These are phyloP conservation scores for Thereva unica DNA, from an alignment of 2,888 invertebrate species.

Conservation along the genomic window DNA sequence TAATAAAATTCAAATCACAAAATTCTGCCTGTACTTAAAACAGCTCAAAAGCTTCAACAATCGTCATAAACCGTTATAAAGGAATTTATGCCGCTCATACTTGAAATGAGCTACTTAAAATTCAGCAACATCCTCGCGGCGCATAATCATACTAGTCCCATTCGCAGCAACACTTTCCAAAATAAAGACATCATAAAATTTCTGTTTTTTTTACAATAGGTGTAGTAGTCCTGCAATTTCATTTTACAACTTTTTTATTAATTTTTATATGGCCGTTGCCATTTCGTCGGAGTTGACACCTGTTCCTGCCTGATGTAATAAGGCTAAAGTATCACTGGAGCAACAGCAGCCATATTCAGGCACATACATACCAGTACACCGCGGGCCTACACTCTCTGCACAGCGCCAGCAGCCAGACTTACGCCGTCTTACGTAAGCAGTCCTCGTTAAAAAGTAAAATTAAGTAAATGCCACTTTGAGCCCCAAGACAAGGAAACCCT, in stretches of 20 bases:
- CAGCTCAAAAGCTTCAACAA: no score
- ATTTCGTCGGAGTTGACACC: conserved; percentile 1
- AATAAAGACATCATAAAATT: conserved; percentile 10
- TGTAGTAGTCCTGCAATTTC: not conserved
- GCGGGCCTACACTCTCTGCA: no score
- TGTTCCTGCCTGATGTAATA: not conserved
- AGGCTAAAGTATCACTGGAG: no score
- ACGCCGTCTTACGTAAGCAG: conserved; percentile 9
- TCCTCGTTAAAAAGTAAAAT: conserved; percentile 12
- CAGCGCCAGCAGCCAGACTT: conserved; percentile 3
- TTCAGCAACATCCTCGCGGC: conserved; percentile 7
- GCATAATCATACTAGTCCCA: no score
- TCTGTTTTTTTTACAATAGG: conserved; percentile 6
- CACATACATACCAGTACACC: no score
- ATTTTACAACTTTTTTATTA: conserved; percentile 8
- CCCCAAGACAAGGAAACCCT: not conserved
- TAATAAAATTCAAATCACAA: no score
- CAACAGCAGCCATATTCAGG: no score
- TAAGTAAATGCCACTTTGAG: conserved; percentile 19
- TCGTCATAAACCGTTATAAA: no score
- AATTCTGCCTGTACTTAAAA: no score
- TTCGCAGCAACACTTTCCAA: not conserved
- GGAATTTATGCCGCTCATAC: not conserved
- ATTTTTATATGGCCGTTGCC: conserved; percentile 2
- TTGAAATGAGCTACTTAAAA: conserved; percentile 7